Conservation (phyloP, 2,888 invertebrate species). For the Galeopsomyia nigrocyanea region DNA sequence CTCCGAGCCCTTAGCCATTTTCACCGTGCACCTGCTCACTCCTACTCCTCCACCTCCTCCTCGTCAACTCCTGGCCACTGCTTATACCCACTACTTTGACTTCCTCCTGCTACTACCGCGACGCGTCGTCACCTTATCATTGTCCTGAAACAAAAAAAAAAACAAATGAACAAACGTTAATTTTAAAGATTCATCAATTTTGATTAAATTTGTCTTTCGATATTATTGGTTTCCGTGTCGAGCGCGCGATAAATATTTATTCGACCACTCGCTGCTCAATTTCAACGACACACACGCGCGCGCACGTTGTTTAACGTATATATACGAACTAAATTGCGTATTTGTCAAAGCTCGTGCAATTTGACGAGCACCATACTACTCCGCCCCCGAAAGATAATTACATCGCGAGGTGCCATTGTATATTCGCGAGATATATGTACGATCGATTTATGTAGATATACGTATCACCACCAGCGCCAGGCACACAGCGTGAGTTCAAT, state of each 20-base stretch:
- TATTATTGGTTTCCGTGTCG: too few relatives aligned
- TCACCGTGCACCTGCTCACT: constrained; percentile 50
- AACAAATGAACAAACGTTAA: constrained; percentile 10
- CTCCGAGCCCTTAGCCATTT: constrained; percentile 68
- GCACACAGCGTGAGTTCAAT: too few relatives aligned
- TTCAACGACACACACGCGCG: too few relatives aligned
- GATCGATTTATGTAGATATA: too few relatives aligned
- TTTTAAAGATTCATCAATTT: too few relatives aligned
- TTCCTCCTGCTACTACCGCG: constrained; percentile 43
- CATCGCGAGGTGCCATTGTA: background rate
- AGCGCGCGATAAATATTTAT: too few relatives aligned
- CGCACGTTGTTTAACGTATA: too few relatives aligned
- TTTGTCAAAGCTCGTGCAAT: background rate
- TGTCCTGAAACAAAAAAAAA: constrained; percentile 51
- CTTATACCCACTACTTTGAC: constrained; percentile 23
- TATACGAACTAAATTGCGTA: background rate
- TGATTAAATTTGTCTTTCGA: too few relatives aligned
- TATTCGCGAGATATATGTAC: background rate
- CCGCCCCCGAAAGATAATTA: background rate
- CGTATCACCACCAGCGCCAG: too few relatives aligned
- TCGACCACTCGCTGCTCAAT: too few relatives aligned
- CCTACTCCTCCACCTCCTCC: background rate
- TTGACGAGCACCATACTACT: background rate
- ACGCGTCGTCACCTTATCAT: constrained; percentile 62
- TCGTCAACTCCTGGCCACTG: background rate